phyloP scores from a whole-genome alignment of 2,113 vertebrate genomes.

The Myiozetetes cayanensis region DNA sequence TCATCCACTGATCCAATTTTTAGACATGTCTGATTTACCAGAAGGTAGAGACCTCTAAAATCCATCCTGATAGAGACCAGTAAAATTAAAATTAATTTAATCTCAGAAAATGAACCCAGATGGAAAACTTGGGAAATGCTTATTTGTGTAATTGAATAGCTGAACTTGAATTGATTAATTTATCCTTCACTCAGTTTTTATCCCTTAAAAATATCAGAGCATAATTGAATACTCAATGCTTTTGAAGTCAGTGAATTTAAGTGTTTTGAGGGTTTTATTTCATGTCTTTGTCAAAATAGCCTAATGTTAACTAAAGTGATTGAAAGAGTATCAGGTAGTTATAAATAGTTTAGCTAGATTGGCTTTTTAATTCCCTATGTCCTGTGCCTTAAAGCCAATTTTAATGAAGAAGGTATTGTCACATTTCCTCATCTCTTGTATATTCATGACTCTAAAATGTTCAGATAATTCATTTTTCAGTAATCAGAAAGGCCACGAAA shows the following conservation, averaged over 20 bases:
- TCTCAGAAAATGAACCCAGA: neutral
- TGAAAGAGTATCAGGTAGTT: conserved; percentile 20
- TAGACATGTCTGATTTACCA: neutral
- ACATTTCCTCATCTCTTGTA: conserved; percentile 48
- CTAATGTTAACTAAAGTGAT: conserved; percentile 5
- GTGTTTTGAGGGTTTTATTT: conserved; percentile 4
- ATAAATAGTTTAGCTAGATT: conserved; percentile 26
- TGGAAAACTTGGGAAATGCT: neutral
- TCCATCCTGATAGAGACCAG: neutral
- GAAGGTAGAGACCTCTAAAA: neutral
- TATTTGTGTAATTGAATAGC: neutral
- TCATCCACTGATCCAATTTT: neutral
- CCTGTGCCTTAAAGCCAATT: neutral
- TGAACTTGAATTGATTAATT: neutral
- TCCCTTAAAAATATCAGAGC: neutral
- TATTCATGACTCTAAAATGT: conserved; percentile 44
- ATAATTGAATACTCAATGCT: neutral
- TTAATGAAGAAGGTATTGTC: conserved; percentile 35
- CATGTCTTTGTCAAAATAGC: neutral
- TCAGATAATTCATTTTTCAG: conserved; percentile 37
- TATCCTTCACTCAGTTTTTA: neutral
- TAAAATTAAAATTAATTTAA: neutral
- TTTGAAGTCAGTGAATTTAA: conserved; percentile 24
- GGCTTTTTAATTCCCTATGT: conserved; percentile 13
- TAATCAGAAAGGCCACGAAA: conserved; percentile 53